Evolutionary conservation across 2,113 vertebrate species (phyloP).

Genomic region (Anser brachyrhynchus): DNA sequence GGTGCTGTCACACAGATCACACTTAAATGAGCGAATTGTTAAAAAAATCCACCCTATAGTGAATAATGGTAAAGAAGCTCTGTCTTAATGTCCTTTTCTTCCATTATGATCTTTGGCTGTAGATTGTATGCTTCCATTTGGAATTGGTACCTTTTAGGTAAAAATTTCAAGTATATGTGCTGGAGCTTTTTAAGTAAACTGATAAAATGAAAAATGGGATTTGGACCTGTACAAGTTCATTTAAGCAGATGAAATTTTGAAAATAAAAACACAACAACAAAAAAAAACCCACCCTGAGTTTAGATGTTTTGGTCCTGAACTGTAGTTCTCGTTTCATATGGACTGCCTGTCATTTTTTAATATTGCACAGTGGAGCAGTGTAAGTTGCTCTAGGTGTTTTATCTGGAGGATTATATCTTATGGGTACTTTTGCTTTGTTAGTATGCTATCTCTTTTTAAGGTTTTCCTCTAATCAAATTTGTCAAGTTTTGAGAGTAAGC

Average conservation of each 20-base stretch:
- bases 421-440: background rate
- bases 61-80: background rate
- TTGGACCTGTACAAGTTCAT: background rate
- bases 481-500: background rate
- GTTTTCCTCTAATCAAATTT: background rate
- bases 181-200: background rate
- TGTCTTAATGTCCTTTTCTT: background rate
- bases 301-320: background rate
- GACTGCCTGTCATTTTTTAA: background rate
- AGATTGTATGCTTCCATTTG: background rate
- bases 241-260: background rate
- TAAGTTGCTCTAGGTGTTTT: background rate
- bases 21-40: background rate
- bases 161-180: background rate
- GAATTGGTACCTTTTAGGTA: background rate
- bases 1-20: background rate
- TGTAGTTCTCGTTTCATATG: background rate
- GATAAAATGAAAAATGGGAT: background rate
- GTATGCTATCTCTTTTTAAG: background rate
- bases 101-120: background rate
- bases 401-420: background rate
- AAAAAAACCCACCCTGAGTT: background rate
- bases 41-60: background rate
- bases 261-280: background rate
- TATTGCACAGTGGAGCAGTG: background rate